These are phyloP conservation scores for Andrena camellia DNA, from an alignment of 2,888 invertebrate genomes.

Conservation along the genomic window DNA sequence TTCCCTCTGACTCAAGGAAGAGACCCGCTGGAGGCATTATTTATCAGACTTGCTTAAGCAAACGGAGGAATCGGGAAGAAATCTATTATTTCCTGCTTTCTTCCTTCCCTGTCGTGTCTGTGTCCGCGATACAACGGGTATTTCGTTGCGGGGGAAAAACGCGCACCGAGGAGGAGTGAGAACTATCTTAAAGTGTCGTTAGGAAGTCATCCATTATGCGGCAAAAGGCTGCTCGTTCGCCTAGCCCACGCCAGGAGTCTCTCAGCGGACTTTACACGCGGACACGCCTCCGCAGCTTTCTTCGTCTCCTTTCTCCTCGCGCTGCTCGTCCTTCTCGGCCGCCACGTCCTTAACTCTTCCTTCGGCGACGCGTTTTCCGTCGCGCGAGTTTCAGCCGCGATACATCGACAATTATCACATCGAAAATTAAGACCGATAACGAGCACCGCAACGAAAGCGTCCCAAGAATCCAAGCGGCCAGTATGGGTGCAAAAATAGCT, in stretches of 20 bases:
- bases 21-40: conserved; percentile 70
- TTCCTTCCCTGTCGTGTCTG: conserved; percentile 26
- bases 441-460: too few species aligned
- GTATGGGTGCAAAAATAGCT: too few species aligned
- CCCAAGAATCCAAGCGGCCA: too few species aligned
- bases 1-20: conserved; percentile 8
- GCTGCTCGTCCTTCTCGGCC: conserved; percentile 35
- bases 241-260: conserved; percentile 75
- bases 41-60: conserved; percentile 17
- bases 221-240: conserved; percentile 74
- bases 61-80: conserved; percentile 64
- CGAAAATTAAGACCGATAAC: too few species aligned
- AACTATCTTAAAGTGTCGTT: conserved; percentile 83
- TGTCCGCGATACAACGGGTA: conserved; percentile 27
- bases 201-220: conserved; percentile 83
- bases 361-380: conserved; percentile 48
- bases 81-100: conserved; percentile 79
- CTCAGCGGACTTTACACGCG: conserved; percentile 71
- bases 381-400: conserved; percentile 35
- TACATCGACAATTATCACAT: too few species aligned
- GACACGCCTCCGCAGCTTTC: conserved; percentile 73
- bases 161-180: conserved; percentile 71
- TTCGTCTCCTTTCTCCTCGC: conserved; percentile 58
- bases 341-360: conserved; percentile 49
- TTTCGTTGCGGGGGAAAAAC: conserved; percentile 68